phyloP scores from a whole-genome alignment of 1,140 invertebrate species.

The Neelides sp. region DNA sequence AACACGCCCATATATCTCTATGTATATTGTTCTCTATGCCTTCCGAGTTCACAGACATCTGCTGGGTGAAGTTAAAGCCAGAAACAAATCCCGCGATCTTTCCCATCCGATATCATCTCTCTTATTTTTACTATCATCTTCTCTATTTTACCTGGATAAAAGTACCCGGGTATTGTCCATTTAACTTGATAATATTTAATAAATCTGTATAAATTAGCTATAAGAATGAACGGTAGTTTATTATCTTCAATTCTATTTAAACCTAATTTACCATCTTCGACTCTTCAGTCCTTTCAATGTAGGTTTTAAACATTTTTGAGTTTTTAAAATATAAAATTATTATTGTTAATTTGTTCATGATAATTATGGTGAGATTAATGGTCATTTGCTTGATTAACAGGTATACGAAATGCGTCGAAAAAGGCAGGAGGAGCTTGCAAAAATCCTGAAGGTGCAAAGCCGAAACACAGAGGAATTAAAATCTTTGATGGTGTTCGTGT shows the following conservation, averaged over 20 bases:
- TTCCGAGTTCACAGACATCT: neutral
- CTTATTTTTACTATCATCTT: too few species aligned
- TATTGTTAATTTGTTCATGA: neutral
- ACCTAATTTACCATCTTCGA: neutral
- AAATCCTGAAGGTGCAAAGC: constrained; percentile 11
- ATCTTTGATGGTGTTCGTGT: constrained; percentile 7
- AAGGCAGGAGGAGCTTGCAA: constrained; percentile 15
- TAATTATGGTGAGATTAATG: neutral
- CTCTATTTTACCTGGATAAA: too few species aligned
- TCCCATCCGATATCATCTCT: too few species aligned
- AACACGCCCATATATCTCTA: neutral
- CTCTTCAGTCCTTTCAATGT: neutral
- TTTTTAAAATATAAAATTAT: neutral
- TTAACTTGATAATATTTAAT: too few species aligned
- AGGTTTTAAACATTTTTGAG: neutral
- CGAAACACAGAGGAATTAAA: constrained; percentile 5
- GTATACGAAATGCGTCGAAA: constrained; percentile 22
- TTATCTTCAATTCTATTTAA: neutral
- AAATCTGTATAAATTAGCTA: too few species aligned
- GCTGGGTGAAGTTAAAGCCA: neutral
- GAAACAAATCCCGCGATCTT: neutral
- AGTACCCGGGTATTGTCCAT: too few species aligned
- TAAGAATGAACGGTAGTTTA: neutral
- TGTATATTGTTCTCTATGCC: neutral
- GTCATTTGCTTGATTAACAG: neutral